phyloP scores from a whole-genome alignment of 2,888 invertebrate genomes.

The Leucoptera coffeella region DNA sequence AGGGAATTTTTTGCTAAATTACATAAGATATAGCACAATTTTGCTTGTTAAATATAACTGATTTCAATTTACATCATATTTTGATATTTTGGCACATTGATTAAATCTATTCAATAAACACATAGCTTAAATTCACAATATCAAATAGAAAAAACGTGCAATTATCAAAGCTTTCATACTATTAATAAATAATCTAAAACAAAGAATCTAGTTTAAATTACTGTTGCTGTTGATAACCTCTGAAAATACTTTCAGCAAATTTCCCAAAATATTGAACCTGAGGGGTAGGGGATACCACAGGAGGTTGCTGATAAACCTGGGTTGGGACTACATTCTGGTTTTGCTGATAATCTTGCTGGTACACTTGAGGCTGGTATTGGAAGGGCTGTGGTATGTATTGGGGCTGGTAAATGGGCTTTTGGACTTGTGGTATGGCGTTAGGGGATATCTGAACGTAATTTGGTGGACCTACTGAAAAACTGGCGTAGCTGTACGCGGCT shows the following conservation, averaged over 20 bases:
- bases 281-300: slow-evolving; percentile 15
- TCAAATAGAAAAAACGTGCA: too few relatives aligned
- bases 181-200: too few relatives aligned
- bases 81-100: too few relatives aligned
- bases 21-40: too few relatives aligned
- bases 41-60: too few relatives aligned
- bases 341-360: slow-evolving; percentile 2
- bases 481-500: slow-evolving; percentile 27
- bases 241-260: slow-evolving; percentile 21
- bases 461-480: slow-evolving; percentile 18
- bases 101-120: too few relatives aligned
- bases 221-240: slow-evolving; percentile 11
- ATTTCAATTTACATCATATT: too few relatives aligned
- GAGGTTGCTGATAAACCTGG: slow-evolving; percentile 7
- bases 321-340: slow-evolving; percentile 5
- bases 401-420: slow-evolving; percentile 5
- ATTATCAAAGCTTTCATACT: too few relatives aligned
- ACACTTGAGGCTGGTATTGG: slow-evolving; percentile 5
- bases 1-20: too few relatives aligned
- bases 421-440: slow-evolving; percentile 1
- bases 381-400: slow-evolving; percentile 6
- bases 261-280: slow-evolving; percentile 31
- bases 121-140: too few relatives aligned
- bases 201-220: not conserved
- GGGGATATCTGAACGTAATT: slow-evolving; percentile 4